Evolutionary conservation across 2,797 vertebrate genomes (phyloP).

Genomic region (Megalops cyprinoides): DNA sequence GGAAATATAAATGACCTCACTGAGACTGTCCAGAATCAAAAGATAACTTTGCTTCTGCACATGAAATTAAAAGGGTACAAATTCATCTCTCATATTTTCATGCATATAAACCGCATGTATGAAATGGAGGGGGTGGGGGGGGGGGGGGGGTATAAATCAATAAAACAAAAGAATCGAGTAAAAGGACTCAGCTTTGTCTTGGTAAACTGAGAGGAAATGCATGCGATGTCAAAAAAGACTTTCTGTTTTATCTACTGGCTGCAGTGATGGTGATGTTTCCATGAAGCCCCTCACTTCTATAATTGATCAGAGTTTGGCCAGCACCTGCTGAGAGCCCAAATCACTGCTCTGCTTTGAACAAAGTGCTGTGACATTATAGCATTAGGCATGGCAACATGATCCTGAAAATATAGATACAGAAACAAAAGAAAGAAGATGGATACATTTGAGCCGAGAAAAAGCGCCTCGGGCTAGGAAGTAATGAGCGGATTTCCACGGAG

Average conservation of each 20-base stretch:
- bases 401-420: slow-evolving; percentile 82
- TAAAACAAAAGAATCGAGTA: slow-evolving; percentile 63
- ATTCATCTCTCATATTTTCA: slow-evolving; percentile 65
- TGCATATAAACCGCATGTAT: slow-evolving; percentile 38
- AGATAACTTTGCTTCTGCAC: slow-evolving; percentile 57
- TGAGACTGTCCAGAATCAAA: slow-evolving; percentile 57
- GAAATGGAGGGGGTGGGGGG: slow-evolving; percentile 35
- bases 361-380: slow-evolving; percentile 87
- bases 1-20: slow-evolving; percentile 59
- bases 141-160: slow-evolving; percentile 56
- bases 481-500: slow-evolving; percentile 95
- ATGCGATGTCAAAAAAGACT: slow-evolving; percentile 77
- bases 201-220: slow-evolving; percentile 82
- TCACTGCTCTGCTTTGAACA: slow-evolving; percentile 87
- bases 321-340: slow-evolving; percentile 92
- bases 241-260: slow-evolving; percentile 82
- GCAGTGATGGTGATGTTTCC: slow-evolving; percentile 84
- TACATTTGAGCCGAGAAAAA: slow-evolving; percentile 80
- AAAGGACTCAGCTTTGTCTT: slow-evolving; percentile 67
- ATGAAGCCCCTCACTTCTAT: slow-evolving; percentile 88
- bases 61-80: slow-evolving; percentile 66
- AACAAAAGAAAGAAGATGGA: slow-evolving; percentile 83
- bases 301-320: slow-evolving; percentile 93
- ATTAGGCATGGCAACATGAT: slow-evolving; percentile 80
- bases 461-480: slow-evolving; percentile 93